Conservation (phyloP, 2,797 vertebrate species). For the Sebastes jordani region DNA sequence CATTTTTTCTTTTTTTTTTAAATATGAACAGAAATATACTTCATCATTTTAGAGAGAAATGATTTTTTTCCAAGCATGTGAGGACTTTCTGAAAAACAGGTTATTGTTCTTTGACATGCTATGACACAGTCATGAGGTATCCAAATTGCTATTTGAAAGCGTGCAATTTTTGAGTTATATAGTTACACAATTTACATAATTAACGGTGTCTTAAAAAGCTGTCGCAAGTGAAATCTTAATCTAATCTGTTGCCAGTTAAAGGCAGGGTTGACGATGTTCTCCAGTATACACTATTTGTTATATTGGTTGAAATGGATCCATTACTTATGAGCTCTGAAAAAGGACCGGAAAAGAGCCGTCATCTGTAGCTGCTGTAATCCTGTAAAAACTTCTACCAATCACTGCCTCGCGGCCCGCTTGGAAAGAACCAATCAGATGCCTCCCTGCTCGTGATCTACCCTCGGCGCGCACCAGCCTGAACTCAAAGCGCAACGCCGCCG, state of each 20-base stretch:
- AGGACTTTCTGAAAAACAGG: slow-evolving; percentile 1
- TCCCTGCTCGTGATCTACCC: too few relatives aligned
- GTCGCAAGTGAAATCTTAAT: background rate
- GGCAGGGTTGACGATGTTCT: too few relatives aligned
- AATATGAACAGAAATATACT: background rate
- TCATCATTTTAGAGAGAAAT: background rate
- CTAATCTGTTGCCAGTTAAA: background rate
- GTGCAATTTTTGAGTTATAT: background rate
- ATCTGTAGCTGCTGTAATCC: too few relatives aligned
- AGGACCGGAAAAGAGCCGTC: too few relatives aligned
- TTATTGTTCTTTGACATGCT: background rate
- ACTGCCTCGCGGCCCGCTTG: too few relatives aligned
- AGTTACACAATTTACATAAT: background rate
- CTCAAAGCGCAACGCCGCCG: rapidly evolving
- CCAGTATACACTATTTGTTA: too few relatives aligned
- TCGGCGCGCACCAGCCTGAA: too few relatives aligned
- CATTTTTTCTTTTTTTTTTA: background rate
- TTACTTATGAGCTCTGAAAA: too few relatives aligned
- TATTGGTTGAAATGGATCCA: too few relatives aligned
- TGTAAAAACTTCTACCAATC: too few relatives aligned
- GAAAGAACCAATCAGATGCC: too few relatives aligned
- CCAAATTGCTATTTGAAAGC: background rate
- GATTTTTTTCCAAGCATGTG: background rate
- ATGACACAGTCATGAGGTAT: background rate
- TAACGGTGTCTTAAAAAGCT: background rate